Base-by-base conservation (phyloP, 2,888 invertebrate species). In the Ophion ventricosus region DNA sequence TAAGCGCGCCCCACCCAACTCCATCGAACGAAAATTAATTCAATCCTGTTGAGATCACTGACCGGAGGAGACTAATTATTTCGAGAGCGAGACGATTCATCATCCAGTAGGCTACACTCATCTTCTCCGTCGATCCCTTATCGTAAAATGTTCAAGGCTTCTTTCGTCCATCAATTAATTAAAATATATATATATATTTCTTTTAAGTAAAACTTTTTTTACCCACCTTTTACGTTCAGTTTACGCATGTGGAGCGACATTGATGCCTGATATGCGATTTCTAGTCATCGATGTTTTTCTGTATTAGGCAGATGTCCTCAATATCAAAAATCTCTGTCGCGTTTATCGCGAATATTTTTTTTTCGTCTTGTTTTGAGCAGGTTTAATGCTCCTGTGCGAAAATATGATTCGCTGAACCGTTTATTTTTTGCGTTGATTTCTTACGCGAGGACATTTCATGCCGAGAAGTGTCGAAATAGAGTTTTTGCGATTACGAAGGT, bases 21-120 rank as follows among this genome's bases (percentile, higher is more conserved):
- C 43, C 11, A 11, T 63, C 69, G 61, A 83, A 23, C 74, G 63
- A 75, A 79, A 75, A 79, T 79, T 79, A 70, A 75, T 83, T 80
- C 79, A 25, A 35, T 72, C 35, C 64, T 26, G 29, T 43, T 61
- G 66, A 61, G 59, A 64, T 72, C 72, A 61, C 59, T 72, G 56
- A 66, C 76, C 20, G 40, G 11, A 76, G 59, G 25, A 61, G 29
- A 76, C 67, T 76, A 66, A 67, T 80, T 76, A 76, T 80, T 73
- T 67, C 49, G 23, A 54, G 54, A 73, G 63, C 70, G n/a, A 59
- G 70, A 79, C 72, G 40, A 80, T 83, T 80, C 56, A 76, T 76
- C 80, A 29, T 67, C 63, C 43, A 29, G 57, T 59, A 43, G 5
- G 59, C 14, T 57, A 29, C 29, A 63, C 20, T 63, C 61, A 3